phyloP scores from a whole-genome alignment of 2,113 vertebrate species.

The Camelus bactrianus region DNA sequence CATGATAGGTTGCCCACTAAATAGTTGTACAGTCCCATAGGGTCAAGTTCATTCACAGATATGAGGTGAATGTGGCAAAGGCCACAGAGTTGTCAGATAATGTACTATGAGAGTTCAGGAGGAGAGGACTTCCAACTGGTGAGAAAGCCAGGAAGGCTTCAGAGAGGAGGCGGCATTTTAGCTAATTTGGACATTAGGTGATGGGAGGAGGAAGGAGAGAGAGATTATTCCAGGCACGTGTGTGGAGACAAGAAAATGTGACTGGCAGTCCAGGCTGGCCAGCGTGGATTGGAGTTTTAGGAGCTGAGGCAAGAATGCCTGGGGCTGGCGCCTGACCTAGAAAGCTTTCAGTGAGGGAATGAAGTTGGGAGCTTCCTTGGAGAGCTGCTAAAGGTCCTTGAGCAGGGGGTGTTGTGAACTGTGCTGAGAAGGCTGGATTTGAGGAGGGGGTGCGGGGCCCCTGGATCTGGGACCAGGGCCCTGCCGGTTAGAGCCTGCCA shows the following conservation, averaged over 20 bases:
- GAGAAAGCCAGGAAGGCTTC: not conserved
- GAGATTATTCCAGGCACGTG: not conserved
- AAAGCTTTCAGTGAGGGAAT: not conserved
- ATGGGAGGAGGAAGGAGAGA: not conserved
- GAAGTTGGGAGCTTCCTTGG: not conserved
- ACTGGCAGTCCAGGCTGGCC: not conserved
- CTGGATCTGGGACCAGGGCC: not conserved
- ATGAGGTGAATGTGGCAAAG: not conserved
- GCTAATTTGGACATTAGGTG: not conserved
- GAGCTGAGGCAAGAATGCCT: not conserved
- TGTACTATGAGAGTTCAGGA: fast-evolving
- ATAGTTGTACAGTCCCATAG: not conserved
- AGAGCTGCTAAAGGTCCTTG: not conserved
- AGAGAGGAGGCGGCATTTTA: not conserved
- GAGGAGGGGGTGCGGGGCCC: not conserved
- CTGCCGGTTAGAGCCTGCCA: not conserved
- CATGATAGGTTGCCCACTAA: not conserved
- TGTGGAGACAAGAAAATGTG: not conserved
- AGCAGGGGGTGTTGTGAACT: not conserved
- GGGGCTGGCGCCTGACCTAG: not conserved
- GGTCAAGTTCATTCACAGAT: not conserved
- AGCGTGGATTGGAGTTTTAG: not conserved
- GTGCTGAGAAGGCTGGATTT: not conserved
- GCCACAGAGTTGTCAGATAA: too few relatives aligned
- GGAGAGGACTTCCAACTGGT: not conserved